Evolutionary conservation across 2,113 vertebrate genomes (phyloP).

Genomic region (Plecotus auritus): DNA sequence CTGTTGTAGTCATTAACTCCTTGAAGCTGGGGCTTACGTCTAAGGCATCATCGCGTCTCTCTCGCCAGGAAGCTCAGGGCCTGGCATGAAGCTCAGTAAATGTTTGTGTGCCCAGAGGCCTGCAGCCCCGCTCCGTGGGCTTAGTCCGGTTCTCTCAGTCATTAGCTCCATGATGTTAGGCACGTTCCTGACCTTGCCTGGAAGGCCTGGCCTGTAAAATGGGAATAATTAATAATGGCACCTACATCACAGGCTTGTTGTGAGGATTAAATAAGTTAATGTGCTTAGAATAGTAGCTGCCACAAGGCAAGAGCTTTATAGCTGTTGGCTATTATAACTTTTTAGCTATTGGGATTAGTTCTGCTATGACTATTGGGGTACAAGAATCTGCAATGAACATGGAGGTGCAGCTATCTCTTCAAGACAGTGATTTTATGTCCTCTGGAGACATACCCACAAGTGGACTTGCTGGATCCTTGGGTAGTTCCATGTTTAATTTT

Average conservation of each 20-base stretch:
- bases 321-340: neutral
- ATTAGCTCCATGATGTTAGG: neutral
- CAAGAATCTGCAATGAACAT: neutral
- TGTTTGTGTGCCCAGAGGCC: neutral
- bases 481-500: neutral
- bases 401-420: neutral
- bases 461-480: neutral
- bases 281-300: neutral
- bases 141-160: neutral
- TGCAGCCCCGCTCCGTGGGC: neutral
- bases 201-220: neutral
- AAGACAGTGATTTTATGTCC: too few relatives aligned
- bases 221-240: neutral
- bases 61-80: neutral
- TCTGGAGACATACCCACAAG: neutral
- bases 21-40: neutral
- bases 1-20: neutral
- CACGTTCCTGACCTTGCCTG: neutral
- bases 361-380: neutral
- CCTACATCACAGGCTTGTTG: neutral
- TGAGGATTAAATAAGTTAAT: conserved; percentile 7
- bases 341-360: neutral
- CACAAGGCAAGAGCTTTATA: neutral
- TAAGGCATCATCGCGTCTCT: neutral
- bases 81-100: neutral